These are phyloP conservation scores for Poeciliopsis infans DNA, from an alignment of 2,797 vertebrate species.

Conservation along the genomic window DNA sequence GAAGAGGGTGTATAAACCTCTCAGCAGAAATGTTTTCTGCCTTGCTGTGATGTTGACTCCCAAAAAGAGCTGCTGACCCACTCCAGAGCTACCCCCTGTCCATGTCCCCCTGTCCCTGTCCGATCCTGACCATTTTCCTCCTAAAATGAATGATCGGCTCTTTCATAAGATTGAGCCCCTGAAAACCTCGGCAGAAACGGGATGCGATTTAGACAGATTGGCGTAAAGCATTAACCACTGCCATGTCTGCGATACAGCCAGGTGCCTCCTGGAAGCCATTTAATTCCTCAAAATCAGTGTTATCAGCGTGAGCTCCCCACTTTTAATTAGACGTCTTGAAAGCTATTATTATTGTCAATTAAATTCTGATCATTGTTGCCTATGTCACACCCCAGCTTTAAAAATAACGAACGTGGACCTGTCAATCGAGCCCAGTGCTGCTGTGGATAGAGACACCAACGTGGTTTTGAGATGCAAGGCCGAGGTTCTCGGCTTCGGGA, in stretches of 20 bases:
- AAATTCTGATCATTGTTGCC: not conserved
- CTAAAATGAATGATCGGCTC: not conserved
- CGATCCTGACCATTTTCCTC: not conserved
- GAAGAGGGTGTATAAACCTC: not conserved
- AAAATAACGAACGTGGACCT: slow-evolving; percentile 51
- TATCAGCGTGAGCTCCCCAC: not conserved
- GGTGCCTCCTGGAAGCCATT: not conserved
- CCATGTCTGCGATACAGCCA: not conserved
- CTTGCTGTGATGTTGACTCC: not conserved
- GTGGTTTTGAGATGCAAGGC: slow-evolving; percentile 70
- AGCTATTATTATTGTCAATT: not conserved
- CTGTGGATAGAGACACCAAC: slow-evolving; percentile 61
- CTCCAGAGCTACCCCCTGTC: no score
- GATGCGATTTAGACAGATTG: not conserved
- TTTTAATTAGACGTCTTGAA: not conserved
- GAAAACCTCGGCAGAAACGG: not conserved
- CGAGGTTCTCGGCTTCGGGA: slow-evolving; percentile 10
- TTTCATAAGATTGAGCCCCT: not conserved
- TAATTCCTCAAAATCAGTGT: not conserved
- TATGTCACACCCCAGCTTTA: slow-evolving; percentile 36
- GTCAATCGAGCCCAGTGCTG: slow-evolving; percentile 53
- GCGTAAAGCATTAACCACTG: not conserved
- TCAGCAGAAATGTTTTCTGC: not conserved
- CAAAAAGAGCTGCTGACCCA: not conserved
- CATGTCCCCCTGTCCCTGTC: no score